These are phyloP conservation scores for Chrysolina haemoptera DNA, from an alignment of 2,888 invertebrate species.

Conservation along the genomic window DNA sequence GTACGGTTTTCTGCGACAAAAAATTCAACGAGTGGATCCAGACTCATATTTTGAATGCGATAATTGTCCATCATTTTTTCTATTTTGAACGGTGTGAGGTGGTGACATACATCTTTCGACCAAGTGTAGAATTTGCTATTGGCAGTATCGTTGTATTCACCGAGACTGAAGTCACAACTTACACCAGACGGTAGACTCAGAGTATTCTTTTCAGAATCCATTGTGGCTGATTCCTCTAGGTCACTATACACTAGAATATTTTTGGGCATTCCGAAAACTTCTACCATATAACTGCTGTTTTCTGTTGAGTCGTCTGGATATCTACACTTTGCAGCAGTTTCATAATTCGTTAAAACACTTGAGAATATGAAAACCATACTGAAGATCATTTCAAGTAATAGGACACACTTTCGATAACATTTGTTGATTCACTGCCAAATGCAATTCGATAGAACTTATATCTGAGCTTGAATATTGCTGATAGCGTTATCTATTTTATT, in stretches of 20 bases:
- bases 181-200: neutral
- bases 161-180: neutral
- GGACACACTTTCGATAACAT: neutral
- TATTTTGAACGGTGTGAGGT: neutral
- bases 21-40: neutral
- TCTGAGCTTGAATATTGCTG: neutral
- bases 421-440: neutral
- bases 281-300: neutral
- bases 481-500: slow-evolving; percentile 13
- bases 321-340: neutral
- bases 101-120: neutral
- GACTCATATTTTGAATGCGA: neutral
- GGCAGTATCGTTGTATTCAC: neutral
- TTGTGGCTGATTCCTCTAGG: neutral
- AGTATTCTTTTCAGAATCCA: neutral
- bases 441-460: slow-evolving; percentile 6
- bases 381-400: neutral
- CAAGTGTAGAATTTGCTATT: neutral
- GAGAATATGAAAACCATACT: neutral
- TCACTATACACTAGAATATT: neutral
- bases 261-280: slow-evolving; percentile 5
- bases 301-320: neutral
- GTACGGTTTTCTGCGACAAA: neutral
- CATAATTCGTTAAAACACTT: neutral
- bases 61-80: slow-evolving; percentile 1